Evolutionary conservation across 2,113 vertebrate species (phyloP), one percentile per base, ranked within the genome.

Genomic region (Astatoreochromis straeleni): DNA sequence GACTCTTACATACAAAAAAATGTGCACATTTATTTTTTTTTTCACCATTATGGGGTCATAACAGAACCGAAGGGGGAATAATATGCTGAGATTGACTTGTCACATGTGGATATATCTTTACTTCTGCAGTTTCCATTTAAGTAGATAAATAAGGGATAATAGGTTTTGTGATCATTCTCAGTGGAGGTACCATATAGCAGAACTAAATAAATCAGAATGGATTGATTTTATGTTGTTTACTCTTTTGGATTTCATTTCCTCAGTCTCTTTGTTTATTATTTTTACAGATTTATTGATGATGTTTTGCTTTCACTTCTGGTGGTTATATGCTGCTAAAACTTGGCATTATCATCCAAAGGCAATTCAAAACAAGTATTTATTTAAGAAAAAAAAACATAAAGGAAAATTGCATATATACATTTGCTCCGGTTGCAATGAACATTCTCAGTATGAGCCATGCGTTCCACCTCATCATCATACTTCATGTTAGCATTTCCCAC

Each of bases 111-210:
- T 40, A 63, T 88, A 65, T 49, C 70, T 53, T 88, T 85, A 81
- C 78, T 47, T 82, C 70, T 33, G 78, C 63, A 24, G 70, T 80
- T 80, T 82, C 82, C 51, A 82, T 87, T 79, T 60, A 73, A 75
- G 26, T 33, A 49, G 49, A 91, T 94, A 93, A 87, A 93, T 94
- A 91, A 83, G 60, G 55, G 73, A 90, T 84, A 91, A 93, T 40
- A 47, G 83, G 21, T 75, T 75, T 4, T 75, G 24, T 49, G 21
- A 47, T 31, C 7, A 78, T 49, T 78, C 26, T 4, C 47, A 35
- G 26, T 38, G 49, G 21, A 85, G 42, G 5, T 91, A 89, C 35
- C 33, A 35, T 0, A 31, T 16, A 84, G 4, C 21, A 21, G 40
- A 58, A 58, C 21, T 7, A 24, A 42, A 70, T 14, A 70, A 45